Evolutionary conservation across 2,888 invertebrate species (phyloP).

Genomic region (Caradrina clavipalpis): DNA sequence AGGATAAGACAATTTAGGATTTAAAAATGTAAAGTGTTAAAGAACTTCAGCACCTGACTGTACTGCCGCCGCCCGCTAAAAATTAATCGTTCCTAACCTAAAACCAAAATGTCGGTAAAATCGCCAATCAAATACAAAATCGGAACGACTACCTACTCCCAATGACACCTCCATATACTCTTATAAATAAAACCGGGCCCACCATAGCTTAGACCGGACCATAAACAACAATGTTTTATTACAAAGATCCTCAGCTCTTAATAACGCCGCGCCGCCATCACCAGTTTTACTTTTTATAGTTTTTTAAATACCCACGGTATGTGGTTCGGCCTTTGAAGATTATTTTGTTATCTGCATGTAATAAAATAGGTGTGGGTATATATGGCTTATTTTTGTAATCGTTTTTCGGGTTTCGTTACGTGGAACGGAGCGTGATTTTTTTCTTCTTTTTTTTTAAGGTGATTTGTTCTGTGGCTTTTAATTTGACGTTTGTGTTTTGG

Average conservation of each 20-base stretch:
- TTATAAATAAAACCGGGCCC: conserved; percentile 42
- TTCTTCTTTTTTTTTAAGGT: conserved; percentile 24
- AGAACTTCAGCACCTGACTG: too few species aligned
- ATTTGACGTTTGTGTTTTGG: conserved; percentile 42
- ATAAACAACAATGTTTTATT: conserved; percentile 87
- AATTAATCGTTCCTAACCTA: not conserved
- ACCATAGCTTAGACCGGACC: conserved; percentile 61
- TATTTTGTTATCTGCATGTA: conserved; percentile 85
- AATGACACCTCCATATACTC: conserved; percentile 41
- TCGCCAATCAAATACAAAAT: conserved; percentile 46
- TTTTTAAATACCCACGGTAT: conserved; percentile 84
- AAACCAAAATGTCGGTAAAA: conserved; percentile 19
- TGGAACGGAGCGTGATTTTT: conserved; percentile 56
- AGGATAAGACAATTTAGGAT: too few species aligned
- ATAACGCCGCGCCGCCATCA: conserved; percentile 74
- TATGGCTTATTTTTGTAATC: conserved; percentile 67
- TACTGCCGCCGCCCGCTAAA: not conserved
- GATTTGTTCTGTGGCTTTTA: conserved; percentile 33
- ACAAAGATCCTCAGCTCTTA: conserved; percentile 75
- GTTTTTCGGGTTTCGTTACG: conserved; percentile 59
- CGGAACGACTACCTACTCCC: conserved; percentile 49
- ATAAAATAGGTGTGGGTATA: conserved; percentile 82
- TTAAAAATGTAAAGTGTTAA: too few species aligned
- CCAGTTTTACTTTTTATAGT: conserved; percentile 81
- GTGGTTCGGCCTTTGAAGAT: conserved; percentile 78